A percentile compares a stretch with the other conserved stretches of the same genome.
These are phyloP conservation scores for Agrenia bidenticulata DNA, from an alignment of 2,888 invertebrate species.

Conservation along the genomic window DNA sequence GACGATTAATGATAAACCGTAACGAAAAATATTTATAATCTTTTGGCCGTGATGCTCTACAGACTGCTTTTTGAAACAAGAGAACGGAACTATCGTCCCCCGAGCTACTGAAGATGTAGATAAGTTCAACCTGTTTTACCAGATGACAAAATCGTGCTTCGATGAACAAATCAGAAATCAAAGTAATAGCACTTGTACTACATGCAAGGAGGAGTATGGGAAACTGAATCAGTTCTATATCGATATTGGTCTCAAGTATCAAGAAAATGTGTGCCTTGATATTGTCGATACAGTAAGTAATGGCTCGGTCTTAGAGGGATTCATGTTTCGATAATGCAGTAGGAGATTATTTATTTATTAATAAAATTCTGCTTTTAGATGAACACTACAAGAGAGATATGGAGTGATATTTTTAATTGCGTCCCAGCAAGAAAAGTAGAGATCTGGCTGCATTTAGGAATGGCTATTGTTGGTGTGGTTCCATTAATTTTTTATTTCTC, in stretches of 20 bases:
- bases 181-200: conserved; percentile 57
- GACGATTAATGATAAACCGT: no score
- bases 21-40: not conserved
- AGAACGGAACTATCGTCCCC: conserved; percentile 57
- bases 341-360: conserved; percentile 32
- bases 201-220: conserved; percentile 62
- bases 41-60: conserved; percentile 53
- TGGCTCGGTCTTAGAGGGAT: no score
- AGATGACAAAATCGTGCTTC: conserved; percentile 50
- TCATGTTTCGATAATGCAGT: conserved; percentile 14
- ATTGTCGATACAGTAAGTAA: conserved; percentile 67
- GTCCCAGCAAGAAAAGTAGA: conserved; percentile 62
- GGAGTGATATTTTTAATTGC: conserved; percentile 65
- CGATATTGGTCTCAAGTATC: conserved; percentile 62
- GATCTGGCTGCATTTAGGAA: conserved; percentile 62
- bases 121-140: conserved; percentile 56
- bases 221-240: conserved; percentile 63
- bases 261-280: conserved; percentile 67
- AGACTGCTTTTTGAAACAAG: conserved; percentile 63
- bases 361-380: no score
- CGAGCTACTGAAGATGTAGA: conserved; percentile 60
- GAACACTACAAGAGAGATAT: conserved; percentile 66
- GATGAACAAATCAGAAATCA: conserved; percentile 25
- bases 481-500: conserved; percentile 64
- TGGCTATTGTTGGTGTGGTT: conserved; percentile 60